Evolutionary conservation across 2,888 invertebrate genomes (phyloP).

Genomic region (Nephrotoma appendiculata): DNA sequence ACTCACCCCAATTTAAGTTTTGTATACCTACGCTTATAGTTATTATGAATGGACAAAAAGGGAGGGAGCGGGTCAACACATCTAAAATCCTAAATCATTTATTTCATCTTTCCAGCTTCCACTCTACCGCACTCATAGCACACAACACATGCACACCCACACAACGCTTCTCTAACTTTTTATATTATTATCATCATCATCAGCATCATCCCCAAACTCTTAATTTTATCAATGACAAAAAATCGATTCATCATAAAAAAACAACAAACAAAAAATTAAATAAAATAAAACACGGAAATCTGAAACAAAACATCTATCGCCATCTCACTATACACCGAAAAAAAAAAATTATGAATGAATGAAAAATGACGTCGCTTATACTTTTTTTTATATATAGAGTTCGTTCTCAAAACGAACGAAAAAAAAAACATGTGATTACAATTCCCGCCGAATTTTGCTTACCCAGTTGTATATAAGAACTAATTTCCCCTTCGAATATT

Average conservation of each 20-base stretch:
- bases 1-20: neutral
- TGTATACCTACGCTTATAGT: neutral
- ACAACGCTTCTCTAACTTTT: neutral
- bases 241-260: neutral
- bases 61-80: neutral
- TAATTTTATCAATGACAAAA: neutral
- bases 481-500: neutral
- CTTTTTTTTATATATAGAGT: neutral
- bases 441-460: constrained; percentile 1
- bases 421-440: constrained; percentile 1
- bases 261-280: neutral
- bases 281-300: neutral
- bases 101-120: neutral
- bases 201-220: neutral
- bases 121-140: neutral
- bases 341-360: constrained; percentile 2
- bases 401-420: neutral
- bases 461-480: neutral
- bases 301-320: neutral
- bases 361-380: constrained; percentile 1
- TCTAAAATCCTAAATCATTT: neutral
- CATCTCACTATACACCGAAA: neutral
- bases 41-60: neutral
- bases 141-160: neutral
- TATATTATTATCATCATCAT: neutral